A percentile compares a stretch with the other conserved stretches of the same genome.
These are phyloP conservation scores for Amphiprion percula DNA, from an alignment of 2,113 vertebrate genomes.

Conservation along the genomic window DNA sequence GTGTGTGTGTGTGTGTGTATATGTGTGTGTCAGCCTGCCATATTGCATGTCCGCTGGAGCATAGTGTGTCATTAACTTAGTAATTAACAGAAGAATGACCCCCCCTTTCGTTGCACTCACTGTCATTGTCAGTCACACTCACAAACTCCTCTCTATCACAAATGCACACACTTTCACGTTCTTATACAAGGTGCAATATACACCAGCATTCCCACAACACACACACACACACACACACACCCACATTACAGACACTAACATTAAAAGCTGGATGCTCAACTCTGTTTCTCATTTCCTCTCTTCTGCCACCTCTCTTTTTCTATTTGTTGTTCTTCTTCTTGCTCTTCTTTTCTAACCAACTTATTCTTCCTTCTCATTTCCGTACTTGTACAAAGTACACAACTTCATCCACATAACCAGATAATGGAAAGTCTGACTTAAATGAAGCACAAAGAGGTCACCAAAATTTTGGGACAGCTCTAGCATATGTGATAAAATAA, in stretches of 20 bases:
- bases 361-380: conserved; percentile 17
- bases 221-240: not conserved
- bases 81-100: conserved; percentile 81
- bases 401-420: conserved; percentile 11
- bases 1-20: conserved; percentile 45
- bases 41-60: conserved; percentile 75
- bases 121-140: conserved; percentile 65
- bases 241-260: conserved; percentile 30
- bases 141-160: conserved; percentile 21
- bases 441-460: conserved; percentile 34
- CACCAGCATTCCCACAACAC: not conserved
- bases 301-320: not conserved
- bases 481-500: conserved; percentile 15
- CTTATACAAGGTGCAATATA: not conserved
- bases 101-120: conserved; percentile 39
- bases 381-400: conserved; percentile 27
- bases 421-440: conserved; percentile 1
- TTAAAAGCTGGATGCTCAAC: conserved; percentile 31
- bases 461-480: conserved; percentile 11
- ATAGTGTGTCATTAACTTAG: conserved; percentile 80
- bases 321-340: not conserved
- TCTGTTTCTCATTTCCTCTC: conserved; percentile 39
- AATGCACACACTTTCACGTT: conserved; percentile 16
- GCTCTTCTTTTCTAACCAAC: not conserved
- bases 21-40: conserved; percentile 54